These are phyloP conservation scores for Pardalotus punctatus DNA, from an alignment of 2,113 vertebrate species.

Conservation along the genomic window DNA sequence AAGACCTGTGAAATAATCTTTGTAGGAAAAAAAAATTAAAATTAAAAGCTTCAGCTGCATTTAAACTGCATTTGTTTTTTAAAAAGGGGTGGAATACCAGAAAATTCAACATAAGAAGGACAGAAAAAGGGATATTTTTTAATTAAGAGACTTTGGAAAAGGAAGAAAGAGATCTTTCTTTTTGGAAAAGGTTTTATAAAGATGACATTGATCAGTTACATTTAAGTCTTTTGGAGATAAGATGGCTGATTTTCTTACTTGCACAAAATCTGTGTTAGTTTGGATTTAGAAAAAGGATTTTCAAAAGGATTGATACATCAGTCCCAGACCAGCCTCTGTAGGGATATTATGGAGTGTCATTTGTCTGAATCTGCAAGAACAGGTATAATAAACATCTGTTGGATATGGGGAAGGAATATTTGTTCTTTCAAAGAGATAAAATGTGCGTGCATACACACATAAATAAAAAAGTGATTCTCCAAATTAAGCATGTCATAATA, in stretches of 20 bases:
- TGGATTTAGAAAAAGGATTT: not conserved
- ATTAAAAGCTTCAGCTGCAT: not conserved
- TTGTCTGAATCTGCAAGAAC: not conserved
- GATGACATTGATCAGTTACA: not conserved
- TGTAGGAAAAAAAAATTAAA: not conserved
- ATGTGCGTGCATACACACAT: not conserved
- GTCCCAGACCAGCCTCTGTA: not conserved
- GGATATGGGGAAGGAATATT: not conserved
- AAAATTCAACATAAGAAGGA: not conserved
- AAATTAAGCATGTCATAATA: conserved; percentile 24
- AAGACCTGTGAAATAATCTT: not conserved
- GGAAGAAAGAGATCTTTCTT: not conserved
- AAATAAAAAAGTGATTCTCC: not conserved
- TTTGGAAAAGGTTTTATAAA: not conserved
- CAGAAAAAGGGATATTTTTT: not conserved
- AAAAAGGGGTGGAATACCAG: not conserved
- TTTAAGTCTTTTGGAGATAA: not conserved
- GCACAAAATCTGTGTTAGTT: not conserved
- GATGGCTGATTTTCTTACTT: not conserved
- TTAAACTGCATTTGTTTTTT: not conserved
- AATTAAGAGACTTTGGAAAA: not conserved
- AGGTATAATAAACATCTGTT: not conserved
- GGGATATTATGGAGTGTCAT: fast-evolving
- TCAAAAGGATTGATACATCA: not conserved
- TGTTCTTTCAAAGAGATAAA: conserved; percentile 7